Evolutionary conservation across 2,797 vertebrate species (phyloP), one percentile per base, ranked within the genome.

Genomic region (Danio albolineatus): DNA sequence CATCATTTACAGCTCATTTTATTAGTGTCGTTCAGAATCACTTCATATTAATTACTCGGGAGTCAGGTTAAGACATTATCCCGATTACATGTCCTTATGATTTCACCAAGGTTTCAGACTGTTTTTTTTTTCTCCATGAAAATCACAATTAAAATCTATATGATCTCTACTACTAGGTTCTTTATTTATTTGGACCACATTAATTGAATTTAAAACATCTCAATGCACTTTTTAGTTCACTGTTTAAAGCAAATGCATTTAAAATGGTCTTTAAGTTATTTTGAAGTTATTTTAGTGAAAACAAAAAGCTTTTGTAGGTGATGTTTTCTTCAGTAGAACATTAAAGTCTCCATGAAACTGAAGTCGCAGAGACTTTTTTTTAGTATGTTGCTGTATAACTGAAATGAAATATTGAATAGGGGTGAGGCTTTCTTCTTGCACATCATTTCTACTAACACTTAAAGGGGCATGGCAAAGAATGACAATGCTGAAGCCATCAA

Each of bases 31-130:
- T 46, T 79, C 38, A 64, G 10, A 73, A 19, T 71, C 67, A 53
- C 67, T 79, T 53, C 46, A 79, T 61, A 51, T 60, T 70, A 78
- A 78, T 78, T 70, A 79, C 46, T 54, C 72, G 14, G 57, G 67
- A 61, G 48, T 79, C 59, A 64, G 46, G 39, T 62, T 79, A 72
- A 71, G 77, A 17, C 59, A 54, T 79, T 38, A 62, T 36, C 14
- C 36, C 67, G 61, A 62, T 72, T 62, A 72, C 38, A n/a, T 16
- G 53, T 64, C 19, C 16, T 54, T 64, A 79, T 38, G 57, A 78
- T 64, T 71, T 72, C 67, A 79, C 19, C 53, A 41, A 0, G 13
- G 14, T 62, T 28, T 51, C 10, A 21, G 59, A 10, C 16, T 78
- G 59, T 67, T 78, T 48, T 2, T 6, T 41, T 13, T 51, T n/a